A percentile compares a stretch with the other conserved stretches of the same genome.
Conservation (phyloP, 2,113 vertebrate species). For the Connochaetes taurinus region DNA sequence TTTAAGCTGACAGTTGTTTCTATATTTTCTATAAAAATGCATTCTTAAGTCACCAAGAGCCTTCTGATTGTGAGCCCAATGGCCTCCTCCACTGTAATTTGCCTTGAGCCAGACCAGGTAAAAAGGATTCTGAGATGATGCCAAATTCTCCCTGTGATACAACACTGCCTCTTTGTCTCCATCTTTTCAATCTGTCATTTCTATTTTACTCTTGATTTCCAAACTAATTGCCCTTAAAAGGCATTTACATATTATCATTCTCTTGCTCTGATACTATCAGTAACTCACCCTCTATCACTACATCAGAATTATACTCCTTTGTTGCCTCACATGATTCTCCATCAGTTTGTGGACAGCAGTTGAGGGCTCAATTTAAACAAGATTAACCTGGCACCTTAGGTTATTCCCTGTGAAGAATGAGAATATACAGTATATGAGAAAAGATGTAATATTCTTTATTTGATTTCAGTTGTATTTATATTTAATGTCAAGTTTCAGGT, state of each 20-base stretch:
- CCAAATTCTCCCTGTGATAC: not conserved
- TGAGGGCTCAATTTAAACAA: not conserved
- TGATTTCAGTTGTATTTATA: not conserved
- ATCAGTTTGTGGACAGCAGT: not conserved
- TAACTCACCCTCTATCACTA: not conserved
- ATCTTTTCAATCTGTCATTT: not conserved
- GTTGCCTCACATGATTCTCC: not conserved
- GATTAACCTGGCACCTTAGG: not conserved
- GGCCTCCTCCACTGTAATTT: not conserved
- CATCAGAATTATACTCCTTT: not conserved
- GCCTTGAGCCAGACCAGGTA: not conserved
- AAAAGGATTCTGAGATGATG: not conserved
- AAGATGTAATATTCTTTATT: not conserved
- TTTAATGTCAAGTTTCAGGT: slow-evolving; percentile 30
- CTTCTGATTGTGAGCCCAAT: not conserved
- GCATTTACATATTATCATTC: not conserved
- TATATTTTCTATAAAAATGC: not conserved
- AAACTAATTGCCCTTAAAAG: not conserved
- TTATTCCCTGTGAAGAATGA: not conserved
- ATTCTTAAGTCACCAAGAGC: not conserved
- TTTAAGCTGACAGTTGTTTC: not conserved
- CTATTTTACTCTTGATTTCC: not conserved
- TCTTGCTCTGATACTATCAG: not conserved
- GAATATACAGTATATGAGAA: not conserved
- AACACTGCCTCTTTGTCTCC: not conserved